Base-by-base conservation (phyloP, 2,113 vertebrate species). In the Psittacula cyanocephala region DNA sequence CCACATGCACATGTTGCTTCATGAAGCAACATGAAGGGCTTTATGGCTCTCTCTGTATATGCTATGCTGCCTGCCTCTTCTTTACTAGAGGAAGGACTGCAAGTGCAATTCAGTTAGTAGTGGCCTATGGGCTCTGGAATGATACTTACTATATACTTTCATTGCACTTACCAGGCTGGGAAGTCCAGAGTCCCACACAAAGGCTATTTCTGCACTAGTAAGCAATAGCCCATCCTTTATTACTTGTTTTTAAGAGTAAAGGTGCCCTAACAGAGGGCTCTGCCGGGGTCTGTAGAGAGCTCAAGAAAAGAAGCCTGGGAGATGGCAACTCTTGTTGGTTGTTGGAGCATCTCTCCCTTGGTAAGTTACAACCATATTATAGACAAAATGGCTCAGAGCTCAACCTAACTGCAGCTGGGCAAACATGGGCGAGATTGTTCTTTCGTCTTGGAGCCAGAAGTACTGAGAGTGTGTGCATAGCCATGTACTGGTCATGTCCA, bases 401-500 rank as follows among this genome's bases (percentile, higher is more conserved):
- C 75, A 86, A 0, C 25, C 8, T 70, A 18, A 27, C 24, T 46
- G 39, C 19, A 88, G 22, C 25, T 89, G 62, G 53, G 41, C 35
- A 78, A 41, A 64, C 28, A 2, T 55, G 29, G 37, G 20, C 15
- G 43, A 37, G 50, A 10, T 13, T 23, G 22, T 7, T 20, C 20
- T 68, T 70, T 23, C 41, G 53, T 37, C 64, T 25, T 59, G 49
- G n/a, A 77, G 71, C 18, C 37, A 70, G 44, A 77, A 44, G 27
- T 44, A 29, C 46, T 87, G 35, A 7, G 27, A 65, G 44, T 31
- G 20, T 16, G 29, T 35, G 4, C n/a, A 19, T 4, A 80, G 49
- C 50, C 14, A 7, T 0, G 0, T 46, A 16, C 0, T 39, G 70
- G 44, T 10, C 6, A 1, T 27, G 44, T 82, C 75, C 49, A 14